Evolutionary conservation across 2,888 invertebrate genomes (phyloP), one percentile per base, ranked within the genome.

Genomic region (Erebia palarica): DNA sequence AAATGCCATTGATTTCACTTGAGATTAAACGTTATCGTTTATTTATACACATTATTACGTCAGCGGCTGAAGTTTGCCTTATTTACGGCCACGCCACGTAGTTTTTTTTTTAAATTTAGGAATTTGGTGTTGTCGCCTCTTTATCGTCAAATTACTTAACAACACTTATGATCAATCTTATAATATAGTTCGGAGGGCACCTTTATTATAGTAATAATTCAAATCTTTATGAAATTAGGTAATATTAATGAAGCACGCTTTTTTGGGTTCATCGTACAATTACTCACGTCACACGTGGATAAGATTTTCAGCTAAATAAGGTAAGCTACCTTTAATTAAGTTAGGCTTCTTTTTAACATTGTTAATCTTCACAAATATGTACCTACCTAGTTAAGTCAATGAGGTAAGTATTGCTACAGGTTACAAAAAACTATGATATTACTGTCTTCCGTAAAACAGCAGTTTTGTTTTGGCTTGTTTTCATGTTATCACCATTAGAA

Each of bases 1-100:
- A 75, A 68, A 71, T 68, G 68, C 77, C 81, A 76, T 81, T 82
- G 83, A 79, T 81, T 82, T 79, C 78, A 75, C 80, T 76, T 79
- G 80, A 79, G 83, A 80, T 80, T 78, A 80, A 77, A 77, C 77
- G 77, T 77, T 76, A 78, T 78, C 73, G 74, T 75, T 79, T 77
- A 75, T 78, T 78, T 75, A 75, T 75, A 72, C 71, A 73, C 67
- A 66, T 73, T 61, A 66, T 73, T 61, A 73, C 73, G 61, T 73
- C 73, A 67, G 58, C 68, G 66, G 60, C 27, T 27, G 67, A 55
- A 60, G 36, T 60, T 65, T 47, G 53, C 47, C 27, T 69, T 60
- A 69, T 73, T 73, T 71, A 71, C 68, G 36, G 58, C 49, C 21
- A 44, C 60, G 59, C 69, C 71, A 49, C n/a, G n/a, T 66, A 36